phyloP scores from a whole-genome alignment of 2,113 vertebrate genomes.

The Halcyon malimbica region DNA sequence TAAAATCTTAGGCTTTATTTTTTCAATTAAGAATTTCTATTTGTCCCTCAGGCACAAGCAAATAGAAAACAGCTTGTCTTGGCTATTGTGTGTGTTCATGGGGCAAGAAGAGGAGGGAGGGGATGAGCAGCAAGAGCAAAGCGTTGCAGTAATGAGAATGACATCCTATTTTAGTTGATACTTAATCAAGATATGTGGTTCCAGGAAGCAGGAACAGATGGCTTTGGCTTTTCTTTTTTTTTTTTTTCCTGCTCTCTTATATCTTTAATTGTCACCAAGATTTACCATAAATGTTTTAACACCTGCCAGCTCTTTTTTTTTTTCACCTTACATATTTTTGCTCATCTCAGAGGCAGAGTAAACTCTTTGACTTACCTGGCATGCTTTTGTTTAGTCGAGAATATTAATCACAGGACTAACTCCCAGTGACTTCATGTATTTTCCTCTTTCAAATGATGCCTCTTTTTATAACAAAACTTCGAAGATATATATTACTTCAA shows the following conservation, averaged over 20 bases:
- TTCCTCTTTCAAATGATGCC: background rate
- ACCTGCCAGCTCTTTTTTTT: background rate
- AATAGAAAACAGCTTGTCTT: conserved; percentile 1
- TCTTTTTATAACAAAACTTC: background rate
- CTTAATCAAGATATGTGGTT: background rate
- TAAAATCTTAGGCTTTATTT: background rate
- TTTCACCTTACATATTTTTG: background rate
- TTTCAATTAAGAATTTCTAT: background rate
- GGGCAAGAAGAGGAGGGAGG: background rate
- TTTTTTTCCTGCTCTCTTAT: background rate
- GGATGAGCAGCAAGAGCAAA: background rate
- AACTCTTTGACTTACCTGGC: background rate
- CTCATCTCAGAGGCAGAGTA: background rate
- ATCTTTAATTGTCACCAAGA: background rate
- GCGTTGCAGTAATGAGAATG: background rate
- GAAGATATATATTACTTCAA: background rate
- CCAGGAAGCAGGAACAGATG: conserved; percentile 16
- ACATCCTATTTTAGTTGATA: conserved; percentile 16
- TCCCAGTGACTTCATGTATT: background rate
- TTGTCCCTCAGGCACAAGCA: background rate
- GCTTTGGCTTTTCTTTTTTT: background rate
- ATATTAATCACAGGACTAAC: background rate
- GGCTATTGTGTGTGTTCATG: background rate
- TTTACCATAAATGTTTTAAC: background rate
- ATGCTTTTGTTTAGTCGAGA: background rate